A percentile compares a stretch with the other conserved stretches of the same genome.
Conservation (phyloP, 2,797 vertebrate genomes). For the Pyrocephalus nanus region DNA sequence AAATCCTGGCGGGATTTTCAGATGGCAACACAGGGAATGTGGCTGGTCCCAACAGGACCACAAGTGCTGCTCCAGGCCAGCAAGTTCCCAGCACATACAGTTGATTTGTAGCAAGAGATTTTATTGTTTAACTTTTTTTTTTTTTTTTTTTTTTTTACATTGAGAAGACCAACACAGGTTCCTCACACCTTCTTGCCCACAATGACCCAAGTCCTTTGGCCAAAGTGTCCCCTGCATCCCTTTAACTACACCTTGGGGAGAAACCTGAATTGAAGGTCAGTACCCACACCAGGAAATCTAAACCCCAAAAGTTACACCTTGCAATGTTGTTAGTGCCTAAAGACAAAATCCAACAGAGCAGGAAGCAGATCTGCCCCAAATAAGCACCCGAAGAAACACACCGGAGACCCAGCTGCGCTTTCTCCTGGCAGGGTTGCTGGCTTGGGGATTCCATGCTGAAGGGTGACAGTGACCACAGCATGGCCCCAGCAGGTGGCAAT, state of each 20-base stretch:
- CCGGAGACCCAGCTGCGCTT: not conserved
- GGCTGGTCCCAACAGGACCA: not conserved
- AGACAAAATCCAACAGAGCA: not conserved
- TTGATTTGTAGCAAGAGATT: not conserved
- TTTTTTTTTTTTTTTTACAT: not conserved
- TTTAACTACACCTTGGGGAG: not conserved
- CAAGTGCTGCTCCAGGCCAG: not conserved
- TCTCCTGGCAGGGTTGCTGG: not conserved
- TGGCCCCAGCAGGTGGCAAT: constrained; percentile 74
- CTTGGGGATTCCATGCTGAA: not conserved
- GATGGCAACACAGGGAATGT: not conserved
- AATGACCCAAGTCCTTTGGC: not conserved
- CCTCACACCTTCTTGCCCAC: not conserved
- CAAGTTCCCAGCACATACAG: not conserved
- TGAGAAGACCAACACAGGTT: not conserved
- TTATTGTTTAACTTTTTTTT: no score
- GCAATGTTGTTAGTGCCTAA: accelerated
- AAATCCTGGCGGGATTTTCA: not conserved
- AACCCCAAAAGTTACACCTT: not conserved
- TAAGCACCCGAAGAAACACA: not conserved
- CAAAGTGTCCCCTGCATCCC: not conserved
- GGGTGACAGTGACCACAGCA: not conserved
- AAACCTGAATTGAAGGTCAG: not conserved
- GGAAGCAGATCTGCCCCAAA: not conserved
- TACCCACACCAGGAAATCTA: not conserved